Percentiles rank a stretch among this genome's conserved stretches.
Evolutionary conservation across 2,888 invertebrate species (phyloP).

Genomic region (Epicampocera succincta): DNA sequence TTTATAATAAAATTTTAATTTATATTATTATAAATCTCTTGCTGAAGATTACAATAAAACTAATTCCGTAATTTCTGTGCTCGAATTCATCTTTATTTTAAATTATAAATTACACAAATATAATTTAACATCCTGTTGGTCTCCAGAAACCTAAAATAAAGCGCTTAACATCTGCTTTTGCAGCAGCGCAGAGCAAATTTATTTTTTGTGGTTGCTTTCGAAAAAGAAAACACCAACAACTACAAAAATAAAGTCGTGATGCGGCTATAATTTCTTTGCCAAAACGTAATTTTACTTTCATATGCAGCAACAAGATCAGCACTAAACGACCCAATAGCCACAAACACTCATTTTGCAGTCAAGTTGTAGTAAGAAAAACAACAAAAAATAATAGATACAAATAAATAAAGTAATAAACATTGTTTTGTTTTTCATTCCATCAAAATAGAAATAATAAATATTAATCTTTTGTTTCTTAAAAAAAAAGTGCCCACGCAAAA

Average conservation of each 20-base stretch:
- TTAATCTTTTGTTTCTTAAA: conserved; percentile 11
- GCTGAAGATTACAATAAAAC: conserved; percentile 11
- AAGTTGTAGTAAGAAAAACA: conserved; percentile 36
- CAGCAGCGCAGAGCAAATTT: neutral
- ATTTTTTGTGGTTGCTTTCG: neutral
- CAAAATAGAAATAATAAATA: neutral
- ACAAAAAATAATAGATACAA: conserved; percentile 38
- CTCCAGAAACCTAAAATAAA: conserved; percentile 3
- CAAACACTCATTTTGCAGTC: conserved; percentile 15
- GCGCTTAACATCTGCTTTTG: conserved; percentile 44
- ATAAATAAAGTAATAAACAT: conserved; percentile 42
- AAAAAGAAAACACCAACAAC: conserved; percentile 7
- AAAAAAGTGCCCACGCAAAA: conserved; percentile 54
- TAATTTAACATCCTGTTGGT: conserved; percentile 26
- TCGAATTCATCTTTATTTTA: neutral
- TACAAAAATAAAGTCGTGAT: conserved; percentile 68
- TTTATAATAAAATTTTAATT: conserved; percentile 13
- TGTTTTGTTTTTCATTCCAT: conserved; percentile 5
- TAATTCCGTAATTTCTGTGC: neutral
- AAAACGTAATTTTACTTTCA: conserved; percentile 71
- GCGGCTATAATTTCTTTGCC: conserved; percentile 71
- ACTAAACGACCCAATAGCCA: conserved; percentile 19
- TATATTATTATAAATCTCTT: conserved; percentile 37
- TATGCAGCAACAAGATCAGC: conserved; percentile 49
- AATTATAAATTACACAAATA: conserved; percentile 61